A percentile compares a stretch with the other conserved stretches of the same genome.
phyloP scores from a whole-genome alignment of 2,888 invertebrate genomes.

The Mythimna impura region DNA sequence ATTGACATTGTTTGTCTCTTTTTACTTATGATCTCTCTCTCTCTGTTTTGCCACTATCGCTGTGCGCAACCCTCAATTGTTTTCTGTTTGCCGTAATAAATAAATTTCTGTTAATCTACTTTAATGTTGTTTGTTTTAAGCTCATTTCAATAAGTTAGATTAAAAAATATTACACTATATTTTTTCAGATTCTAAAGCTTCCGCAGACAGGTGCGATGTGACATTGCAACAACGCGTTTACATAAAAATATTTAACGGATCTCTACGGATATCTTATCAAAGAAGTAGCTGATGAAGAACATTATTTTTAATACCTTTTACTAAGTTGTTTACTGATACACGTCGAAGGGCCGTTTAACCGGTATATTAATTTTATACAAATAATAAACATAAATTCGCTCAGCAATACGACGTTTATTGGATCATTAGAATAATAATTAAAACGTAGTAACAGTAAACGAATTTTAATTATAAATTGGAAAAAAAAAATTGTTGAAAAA shows the following conservation, averaged over 20 bases:
- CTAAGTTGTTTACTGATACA: conserved; percentile 5
- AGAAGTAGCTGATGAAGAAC: background rate
- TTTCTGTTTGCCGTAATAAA: too few relatives aligned
- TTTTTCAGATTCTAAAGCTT: too few relatives aligned
- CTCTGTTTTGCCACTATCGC: too few relatives aligned
- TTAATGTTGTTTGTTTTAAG: too few relatives aligned
- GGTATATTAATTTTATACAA: conserved; percentile 8
- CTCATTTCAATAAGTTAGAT: too few relatives aligned
- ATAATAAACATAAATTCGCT: background rate
- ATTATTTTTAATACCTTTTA: background rate
- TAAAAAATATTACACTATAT: too few relatives aligned
- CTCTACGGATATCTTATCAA: background rate
- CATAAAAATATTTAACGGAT: background rate
- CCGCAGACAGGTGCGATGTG: background rate
- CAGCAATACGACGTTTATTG: conserved; percentile 1
- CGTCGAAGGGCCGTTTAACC: background rate
- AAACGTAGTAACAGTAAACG: background rate
- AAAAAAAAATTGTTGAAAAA: background rate
- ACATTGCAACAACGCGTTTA: background rate
- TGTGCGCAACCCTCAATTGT: too few relatives aligned
- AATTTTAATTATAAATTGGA: background rate
- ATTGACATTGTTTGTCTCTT: too few relatives aligned
- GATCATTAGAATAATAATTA: conserved; percentile 18
- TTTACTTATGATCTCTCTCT: too few relatives aligned
- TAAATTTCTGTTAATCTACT: too few relatives aligned